Conservation (phyloP, 2,113 vertebrate species). For the Rhizomys pruinosus region DNA sequence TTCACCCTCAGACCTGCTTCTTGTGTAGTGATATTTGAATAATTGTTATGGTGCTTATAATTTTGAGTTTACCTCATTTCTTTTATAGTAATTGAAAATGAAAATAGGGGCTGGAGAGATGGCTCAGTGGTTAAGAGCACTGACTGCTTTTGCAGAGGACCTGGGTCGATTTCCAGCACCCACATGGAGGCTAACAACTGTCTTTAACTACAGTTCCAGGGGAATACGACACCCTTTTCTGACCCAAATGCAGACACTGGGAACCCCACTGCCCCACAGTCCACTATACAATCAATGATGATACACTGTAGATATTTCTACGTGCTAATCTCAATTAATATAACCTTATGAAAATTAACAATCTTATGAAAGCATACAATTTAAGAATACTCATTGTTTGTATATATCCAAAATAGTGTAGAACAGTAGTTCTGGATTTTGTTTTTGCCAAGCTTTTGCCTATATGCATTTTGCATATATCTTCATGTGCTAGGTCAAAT, state of each 20-base stretch:
- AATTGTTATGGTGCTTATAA: conserved; percentile 38
- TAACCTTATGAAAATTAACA: conserved; percentile 9
- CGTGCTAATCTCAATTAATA: neutral
- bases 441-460: neutral
- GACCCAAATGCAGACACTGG: no score
- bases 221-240: no score
- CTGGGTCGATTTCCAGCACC: no score
- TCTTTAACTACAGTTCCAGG: no score
- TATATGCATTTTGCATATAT: conserved; percentile 25
- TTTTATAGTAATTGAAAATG: conserved; percentile 49
- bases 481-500: conserved; percentile 1
- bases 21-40: neutral
- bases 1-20: neutral
- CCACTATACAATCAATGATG: neutral
- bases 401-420: conserved; percentile 19
- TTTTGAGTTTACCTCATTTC: conserved; percentile 4
- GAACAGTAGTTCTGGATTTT: neutral
- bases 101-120: no score
- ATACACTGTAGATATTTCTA: neutral
- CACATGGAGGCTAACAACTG: no score
- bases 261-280: no score
- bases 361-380: neutral
- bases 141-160: no score
- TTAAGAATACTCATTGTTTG: neutral
- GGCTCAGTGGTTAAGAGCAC: no score